These are phyloP conservation scores for Dromas ardeola DNA, from an alignment of 2,113 vertebrate genomes.

Conservation along the genomic window DNA sequence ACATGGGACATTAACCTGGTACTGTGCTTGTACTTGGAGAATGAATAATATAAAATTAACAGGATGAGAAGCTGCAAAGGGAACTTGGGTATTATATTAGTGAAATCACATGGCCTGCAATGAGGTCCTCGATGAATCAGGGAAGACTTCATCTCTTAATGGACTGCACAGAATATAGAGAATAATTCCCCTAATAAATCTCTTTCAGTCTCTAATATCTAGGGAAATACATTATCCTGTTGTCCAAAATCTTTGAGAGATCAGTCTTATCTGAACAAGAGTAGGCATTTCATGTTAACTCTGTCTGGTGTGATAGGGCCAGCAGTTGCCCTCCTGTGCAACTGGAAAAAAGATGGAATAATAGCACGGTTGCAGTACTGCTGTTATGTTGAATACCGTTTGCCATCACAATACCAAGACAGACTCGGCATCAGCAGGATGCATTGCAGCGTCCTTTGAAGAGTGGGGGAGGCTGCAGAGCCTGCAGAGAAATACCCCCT, in stretches of 20 bases:
- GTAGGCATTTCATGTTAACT: not conserved
- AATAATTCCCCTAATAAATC: conserved; percentile 20
- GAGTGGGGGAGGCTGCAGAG: not conserved
- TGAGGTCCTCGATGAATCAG: not conserved
- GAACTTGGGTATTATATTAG: not conserved
- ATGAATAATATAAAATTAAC: not conserved
- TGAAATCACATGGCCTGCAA: not conserved
- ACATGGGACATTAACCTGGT: not conserved
- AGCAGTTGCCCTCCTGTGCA: not conserved
- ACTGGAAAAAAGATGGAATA: not conserved
- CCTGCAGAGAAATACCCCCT: not conserved
- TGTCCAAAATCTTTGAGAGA: not conserved
- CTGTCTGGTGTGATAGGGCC: not conserved
- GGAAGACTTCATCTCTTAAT: conserved; percentile 19
- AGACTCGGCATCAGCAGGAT: not conserved
- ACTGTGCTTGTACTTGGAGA: not conserved
- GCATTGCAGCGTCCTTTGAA: not conserved
- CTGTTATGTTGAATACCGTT: not conserved
- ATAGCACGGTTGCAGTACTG: not conserved
- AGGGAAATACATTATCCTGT: not conserved
- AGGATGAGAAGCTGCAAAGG: not conserved
- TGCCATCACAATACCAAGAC: not conserved
- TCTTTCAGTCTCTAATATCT: not conserved
- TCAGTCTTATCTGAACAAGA: not conserved
- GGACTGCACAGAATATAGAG: not conserved